phyloP scores from a whole-genome alignment of 2,113 vertebrate genomes.

The Daboia siamensis region DNA sequence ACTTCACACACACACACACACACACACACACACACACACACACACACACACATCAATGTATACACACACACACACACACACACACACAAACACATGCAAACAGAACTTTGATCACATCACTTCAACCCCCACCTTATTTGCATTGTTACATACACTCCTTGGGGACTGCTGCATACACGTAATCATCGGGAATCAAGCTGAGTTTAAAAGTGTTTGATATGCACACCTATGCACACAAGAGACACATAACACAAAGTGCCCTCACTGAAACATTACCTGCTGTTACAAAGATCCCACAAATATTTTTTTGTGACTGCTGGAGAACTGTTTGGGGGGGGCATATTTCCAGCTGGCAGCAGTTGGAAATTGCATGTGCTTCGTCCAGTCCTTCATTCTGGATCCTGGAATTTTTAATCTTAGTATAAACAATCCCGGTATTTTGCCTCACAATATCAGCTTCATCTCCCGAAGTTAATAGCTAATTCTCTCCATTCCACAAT shows the following conservation, averaged over 20 bases:
- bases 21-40: background rate
- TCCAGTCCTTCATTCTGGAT: background rate
- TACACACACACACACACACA: too few species aligned
- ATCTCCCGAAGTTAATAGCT: constrained; percentile 19
- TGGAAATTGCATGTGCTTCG: constrained; percentile 7
- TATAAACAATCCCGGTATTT: constrained; percentile 16
- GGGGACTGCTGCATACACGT: background rate
- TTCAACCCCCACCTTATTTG: background rate
- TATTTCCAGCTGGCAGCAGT: constrained; percentile 10
- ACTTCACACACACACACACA: background rate
- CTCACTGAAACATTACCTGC: background rate
- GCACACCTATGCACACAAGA: background rate
- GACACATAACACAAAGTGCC: background rate
- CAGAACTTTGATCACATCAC: background rate
- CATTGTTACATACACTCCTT: background rate
- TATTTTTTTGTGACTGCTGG: background rate
- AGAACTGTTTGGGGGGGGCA: background rate
- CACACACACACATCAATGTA: background rate
- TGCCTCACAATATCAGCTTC: constrained; percentile 21
- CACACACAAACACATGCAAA: background rate
- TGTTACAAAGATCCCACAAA: background rate
- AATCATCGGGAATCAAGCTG: background rate
- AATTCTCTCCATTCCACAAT: constrained; percentile 14
- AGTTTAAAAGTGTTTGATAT: background rate
- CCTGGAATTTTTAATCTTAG: constrained; percentile 8